phyloP scores from a whole-genome alignment of 2,888 invertebrate genomes.

The Morpho deidamia region DNA sequence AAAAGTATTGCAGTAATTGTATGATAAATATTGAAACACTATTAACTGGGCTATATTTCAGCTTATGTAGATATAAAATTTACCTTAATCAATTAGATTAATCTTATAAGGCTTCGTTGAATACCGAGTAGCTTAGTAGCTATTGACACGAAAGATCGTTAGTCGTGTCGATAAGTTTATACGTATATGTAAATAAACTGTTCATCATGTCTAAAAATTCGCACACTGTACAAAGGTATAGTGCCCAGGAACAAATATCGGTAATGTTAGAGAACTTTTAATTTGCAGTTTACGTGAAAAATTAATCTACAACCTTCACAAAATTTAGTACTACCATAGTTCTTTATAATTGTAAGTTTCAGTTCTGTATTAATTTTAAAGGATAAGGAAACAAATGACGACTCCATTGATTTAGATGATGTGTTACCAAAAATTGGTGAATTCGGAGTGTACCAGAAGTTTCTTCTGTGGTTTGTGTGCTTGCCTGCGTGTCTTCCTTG shows the following conservation, averaged over 20 bases:
- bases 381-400: conserved; percentile 56
- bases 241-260: conserved; percentile 43
- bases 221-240: conserved; percentile 29
- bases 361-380: conserved; percentile 26
- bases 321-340: neutral
- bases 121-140: conserved; percentile 45
- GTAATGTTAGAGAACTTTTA: conserved; percentile 30
- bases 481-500: conserved; percentile 93
- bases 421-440: conserved; percentile 91
- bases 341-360: neutral
- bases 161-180: conserved; percentile 16
- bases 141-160: conserved; percentile 39
- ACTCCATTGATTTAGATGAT: conserved; percentile 88
- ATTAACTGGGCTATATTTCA: conserved; percentile 18
- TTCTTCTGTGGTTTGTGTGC: conserved; percentile 90
- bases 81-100: conserved; percentile 69
- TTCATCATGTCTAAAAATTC: conserved; percentile 19
- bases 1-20: neutral
- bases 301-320: neutral
- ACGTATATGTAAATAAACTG: conserved; percentile 15
- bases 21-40: conserved; percentile 2
- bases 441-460: conserved; percentile 92
- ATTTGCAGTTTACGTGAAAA: neutral
- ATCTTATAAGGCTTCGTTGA: conserved; percentile 57
- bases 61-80: conserved; percentile 30